Base-by-base conservation (phyloP, 2,797 vertebrate species). In the Myotis vivesi region DNA sequence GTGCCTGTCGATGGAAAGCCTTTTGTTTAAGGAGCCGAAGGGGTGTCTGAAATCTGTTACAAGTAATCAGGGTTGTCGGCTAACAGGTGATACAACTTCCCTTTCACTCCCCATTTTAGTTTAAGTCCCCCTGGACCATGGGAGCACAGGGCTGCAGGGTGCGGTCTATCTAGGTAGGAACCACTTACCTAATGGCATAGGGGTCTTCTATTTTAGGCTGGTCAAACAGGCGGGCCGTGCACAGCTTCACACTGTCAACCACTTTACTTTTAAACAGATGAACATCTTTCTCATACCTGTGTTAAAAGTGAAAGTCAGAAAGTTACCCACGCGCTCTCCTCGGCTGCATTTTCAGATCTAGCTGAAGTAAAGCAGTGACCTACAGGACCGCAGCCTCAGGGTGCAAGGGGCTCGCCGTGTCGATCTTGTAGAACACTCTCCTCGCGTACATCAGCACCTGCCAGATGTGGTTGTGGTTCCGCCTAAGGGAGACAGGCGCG, bases 391-490 rank as follows among this genome's bases (percentile, higher is more conserved):
- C 64, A 97, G 99, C 99, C 96, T 99, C 99, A 15, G 99, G 99
- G 97, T 99, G 99, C 76, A 99, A 98, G 75, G 99, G 99, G 95
- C 98, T 99, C 16, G 98, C 96, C 1, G 99, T 99, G 96, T 99
- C 99, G 86, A 99, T 99, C 99, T 99, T 99, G 98, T 99, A 99
- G 98, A 99, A 99, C 97, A 99, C 98, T 62, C 99, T 99, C 76
- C 99, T 98, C 55, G 99, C 99, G 0, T 99, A 99, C 99, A 99
- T 99, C 87, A 99, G 95, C 53, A 99, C 99, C 97, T 99, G 99
- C 99, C 99, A 99, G 97, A 99, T 99, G 97, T 99, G 99, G 96
- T 99, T 99, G 98, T 99, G 99, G 98, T 99, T 99, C 96, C 99
- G 98, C 98, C 99, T 99, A 72, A 95, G 44, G 95, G 95, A 92